Evolutionary conservation across 2,797 vertebrate genomes (phyloP).

Genomic region (Crypturellus tataupa): DNA sequence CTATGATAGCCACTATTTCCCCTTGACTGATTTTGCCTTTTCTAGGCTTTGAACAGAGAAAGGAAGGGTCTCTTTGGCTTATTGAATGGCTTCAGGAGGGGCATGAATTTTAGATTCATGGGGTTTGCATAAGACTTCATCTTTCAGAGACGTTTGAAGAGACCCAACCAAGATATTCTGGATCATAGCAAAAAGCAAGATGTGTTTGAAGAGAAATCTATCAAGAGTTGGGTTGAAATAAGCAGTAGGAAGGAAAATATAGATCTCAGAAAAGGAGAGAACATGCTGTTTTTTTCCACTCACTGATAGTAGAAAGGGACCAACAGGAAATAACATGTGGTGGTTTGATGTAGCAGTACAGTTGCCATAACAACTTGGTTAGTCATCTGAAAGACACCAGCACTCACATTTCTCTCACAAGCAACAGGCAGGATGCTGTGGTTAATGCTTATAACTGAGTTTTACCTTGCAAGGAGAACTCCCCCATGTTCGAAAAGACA

Average conservation of each 20-base stretch:
- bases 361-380: not conserved
- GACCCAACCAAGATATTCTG: not conserved
- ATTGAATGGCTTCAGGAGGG: not conserved
- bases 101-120: not conserved
- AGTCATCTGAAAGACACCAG: not conserved
- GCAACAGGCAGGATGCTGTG: slow-evolving; percentile 47
- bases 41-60: not conserved
- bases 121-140: not conserved
- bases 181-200: not conserved
- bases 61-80: not conserved
- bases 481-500: not conserved
- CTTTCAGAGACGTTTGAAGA: not conserved
- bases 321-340: not conserved
- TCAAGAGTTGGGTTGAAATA: not conserved
- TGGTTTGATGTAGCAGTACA: not conserved
- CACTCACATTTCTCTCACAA: not conserved
- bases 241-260: not conserved
- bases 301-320: not conserved
- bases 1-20: not conserved
- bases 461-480: not conserved
- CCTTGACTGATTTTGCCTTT: not conserved
- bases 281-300: not conserved
- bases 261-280: not conserved
- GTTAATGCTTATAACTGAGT: not conserved
- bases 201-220: not conserved